Conservation (phyloP, 2,888 invertebrate species). For the Eilema sororculum region DNA sequence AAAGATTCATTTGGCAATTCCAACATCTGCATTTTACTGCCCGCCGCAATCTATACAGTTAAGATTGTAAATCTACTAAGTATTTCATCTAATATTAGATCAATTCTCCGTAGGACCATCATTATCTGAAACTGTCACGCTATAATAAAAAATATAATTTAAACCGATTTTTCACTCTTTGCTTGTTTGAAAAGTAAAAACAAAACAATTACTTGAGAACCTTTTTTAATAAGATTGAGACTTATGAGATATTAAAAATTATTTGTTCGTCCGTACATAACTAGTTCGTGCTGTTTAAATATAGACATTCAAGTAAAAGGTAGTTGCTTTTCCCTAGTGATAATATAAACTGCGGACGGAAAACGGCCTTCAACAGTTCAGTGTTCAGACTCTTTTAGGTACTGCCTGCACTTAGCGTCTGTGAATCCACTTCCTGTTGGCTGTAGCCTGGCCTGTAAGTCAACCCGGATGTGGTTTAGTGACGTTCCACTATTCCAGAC, state of each 20-base stretch:
- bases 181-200: neutral
- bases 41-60: slow-evolving; percentile 31
- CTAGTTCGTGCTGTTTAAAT: slow-evolving; percentile 7
- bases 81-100: slow-evolving; percentile 32
- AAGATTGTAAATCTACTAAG: slow-evolving; percentile 39
- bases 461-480: neutral
- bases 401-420: neutral
- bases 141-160: neutral
- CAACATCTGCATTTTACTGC: slow-evolving; percentile 56
- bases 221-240: slow-evolving; percentile 7
- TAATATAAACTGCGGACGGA: slow-evolving; percentile 3
- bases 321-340: slow-evolving; percentile 2
- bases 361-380: neutral
- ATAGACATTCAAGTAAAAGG: slow-evolving; percentile 14
- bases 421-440: neutral
- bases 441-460: too few species aligned
- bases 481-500: neutral
- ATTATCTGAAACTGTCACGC: slow-evolving; percentile 1
- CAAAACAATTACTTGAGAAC: slow-evolving; percentile 3
- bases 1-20: slow-evolving; percentile 50
- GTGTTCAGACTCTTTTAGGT: neutral
- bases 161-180: neutral
- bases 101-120: slow-evolving; percentile 21
- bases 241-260: neutral
- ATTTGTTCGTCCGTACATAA: too few species aligned